These are phyloP conservation scores for Strongylocentrotus purpuratus DNA, from an alignment of 35 echinoderm and acorn worm genomes.

Conservation along the genomic window DNA sequence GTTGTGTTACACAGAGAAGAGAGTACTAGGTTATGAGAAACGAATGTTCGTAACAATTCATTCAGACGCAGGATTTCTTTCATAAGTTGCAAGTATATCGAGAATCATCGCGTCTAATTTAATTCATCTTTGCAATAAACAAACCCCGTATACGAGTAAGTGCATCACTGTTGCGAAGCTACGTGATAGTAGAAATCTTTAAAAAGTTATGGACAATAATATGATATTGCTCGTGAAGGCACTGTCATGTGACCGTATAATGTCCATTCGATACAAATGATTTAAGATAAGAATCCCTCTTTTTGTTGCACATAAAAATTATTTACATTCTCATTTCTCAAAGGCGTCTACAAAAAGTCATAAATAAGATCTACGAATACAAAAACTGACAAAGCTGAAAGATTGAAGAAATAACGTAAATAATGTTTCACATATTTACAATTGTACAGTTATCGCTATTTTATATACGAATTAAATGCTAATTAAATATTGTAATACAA, in stretches of 20 bases:
- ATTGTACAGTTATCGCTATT: neutral
- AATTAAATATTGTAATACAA: neutral
- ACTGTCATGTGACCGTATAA: neutral
- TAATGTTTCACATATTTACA: neutral
- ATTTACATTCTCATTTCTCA: neutral
- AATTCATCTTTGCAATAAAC: too few relatives aligned
- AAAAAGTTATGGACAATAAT: too few relatives aligned
- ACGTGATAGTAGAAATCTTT: too few relatives aligned
- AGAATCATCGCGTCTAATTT: too few relatives aligned
- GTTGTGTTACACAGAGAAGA: too few relatives aligned
- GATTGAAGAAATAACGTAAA: neutral
- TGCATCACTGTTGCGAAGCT: too few relatives aligned
- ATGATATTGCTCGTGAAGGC: neutral
- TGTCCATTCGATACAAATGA: neutral
- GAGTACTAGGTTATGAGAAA: too few relatives aligned
- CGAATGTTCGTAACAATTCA: too few relatives aligned
- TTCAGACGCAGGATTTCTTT: too few relatives aligned
- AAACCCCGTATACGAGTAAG: too few relatives aligned
- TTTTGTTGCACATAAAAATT: neutral
- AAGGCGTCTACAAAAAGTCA: neutral
- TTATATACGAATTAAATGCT: neutral
- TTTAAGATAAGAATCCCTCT: neutral
- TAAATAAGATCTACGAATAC: slow-evolving; percentile 38
- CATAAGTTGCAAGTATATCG: too few relatives aligned
- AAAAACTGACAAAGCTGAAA: slow-evolving; percentile 36